Percentiles rank a stretch among this genome's conserved stretches.
phyloP scores from a whole-genome alignment of 2,113 vertebrate genomes.

The Microcebus tavaratra region DNA sequence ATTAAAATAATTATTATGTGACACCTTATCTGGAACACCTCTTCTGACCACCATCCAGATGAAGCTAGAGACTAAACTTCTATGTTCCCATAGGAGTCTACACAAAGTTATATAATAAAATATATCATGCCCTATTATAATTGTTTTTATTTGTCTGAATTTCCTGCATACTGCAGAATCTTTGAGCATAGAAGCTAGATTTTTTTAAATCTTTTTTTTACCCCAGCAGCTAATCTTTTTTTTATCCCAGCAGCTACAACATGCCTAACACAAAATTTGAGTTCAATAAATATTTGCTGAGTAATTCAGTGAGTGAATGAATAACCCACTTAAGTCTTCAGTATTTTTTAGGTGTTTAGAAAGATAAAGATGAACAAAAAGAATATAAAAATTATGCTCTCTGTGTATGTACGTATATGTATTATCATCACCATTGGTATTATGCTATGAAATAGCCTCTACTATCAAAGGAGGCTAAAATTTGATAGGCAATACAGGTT shows the following conservation, averaged over 20 bases:
- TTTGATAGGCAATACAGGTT: not conserved
- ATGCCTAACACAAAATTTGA: not conserved
- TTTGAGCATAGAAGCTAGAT: not conserved
- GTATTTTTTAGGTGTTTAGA: not conserved
- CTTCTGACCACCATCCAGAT: not conserved
- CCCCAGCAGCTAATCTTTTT: not conserved
- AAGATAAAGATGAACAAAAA: not conserved
- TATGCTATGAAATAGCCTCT: not conserved
- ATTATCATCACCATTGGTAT: not conserved
- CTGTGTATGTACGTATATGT: not conserved
- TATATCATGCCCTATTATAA: not conserved
- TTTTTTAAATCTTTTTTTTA: not conserved
- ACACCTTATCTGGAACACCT: not conserved
- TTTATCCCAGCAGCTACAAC: not conserved
- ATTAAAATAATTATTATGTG: not conserved
- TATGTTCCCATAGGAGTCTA: not conserved
- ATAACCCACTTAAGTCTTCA: not conserved
- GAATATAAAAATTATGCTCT: not conserved
- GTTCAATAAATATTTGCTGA: constrained; percentile 1
- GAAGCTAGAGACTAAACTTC: not conserved
- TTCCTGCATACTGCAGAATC: not conserved
- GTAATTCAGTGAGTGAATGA: not conserved
- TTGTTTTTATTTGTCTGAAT: not conserved
- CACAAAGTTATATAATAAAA: not conserved
- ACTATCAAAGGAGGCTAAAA: not conserved